These are phyloP conservation scores for Mya arenaria DNA, from an alignment of 1,140 invertebrate species.

Conservation along the genomic window DNA sequence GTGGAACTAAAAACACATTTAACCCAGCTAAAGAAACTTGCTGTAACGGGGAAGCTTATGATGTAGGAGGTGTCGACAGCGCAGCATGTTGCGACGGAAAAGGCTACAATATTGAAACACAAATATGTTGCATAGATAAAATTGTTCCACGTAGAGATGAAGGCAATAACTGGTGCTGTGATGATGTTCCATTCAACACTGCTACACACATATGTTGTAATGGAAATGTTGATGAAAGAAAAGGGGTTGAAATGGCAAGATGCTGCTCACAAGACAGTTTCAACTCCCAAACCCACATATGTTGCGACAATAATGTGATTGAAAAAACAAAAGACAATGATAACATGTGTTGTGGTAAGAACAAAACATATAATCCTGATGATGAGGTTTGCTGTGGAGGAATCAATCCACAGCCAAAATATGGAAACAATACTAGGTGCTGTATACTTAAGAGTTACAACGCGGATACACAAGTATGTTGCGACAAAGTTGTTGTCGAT, in stretches of 20 bases:
- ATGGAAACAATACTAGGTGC: not conserved
- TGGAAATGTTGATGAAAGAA: not conserved
- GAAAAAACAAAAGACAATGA: slow-evolving; percentile 4
- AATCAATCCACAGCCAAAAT: slow-evolving; percentile 6
- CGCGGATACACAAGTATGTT: not conserved
- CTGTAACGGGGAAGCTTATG: slow-evolving; percentile 4
- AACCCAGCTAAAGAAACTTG: slow-evolving; percentile 19
- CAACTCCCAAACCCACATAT: slow-evolving; percentile 13
- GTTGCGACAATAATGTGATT: not conserved
- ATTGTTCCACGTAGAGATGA: not conserved
- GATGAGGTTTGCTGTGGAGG: slow-evolving; percentile 15
- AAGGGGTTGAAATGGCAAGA: not conserved
- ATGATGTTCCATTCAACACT: slow-evolving; percentile 16
- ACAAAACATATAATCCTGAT: slow-evolving; percentile 12
- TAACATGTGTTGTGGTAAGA: slow-evolving; percentile 27
- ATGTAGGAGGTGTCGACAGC: not conserved
- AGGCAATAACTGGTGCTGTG: slow-evolving; percentile 34
- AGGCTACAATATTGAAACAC: slow-evolving; percentile 13
- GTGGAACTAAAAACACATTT: not conserved
- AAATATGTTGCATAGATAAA: slow-evolving; percentile 14
- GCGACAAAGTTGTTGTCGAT: not conserved
- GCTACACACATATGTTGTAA: slow-evolving; percentile 38
- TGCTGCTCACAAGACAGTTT: slow-evolving; percentile 35
- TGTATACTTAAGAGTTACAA: slow-evolving; percentile 20
- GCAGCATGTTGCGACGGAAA: slow-evolving; percentile 21